phyloP scores from a whole-genome alignment of 1,140 invertebrate species.

The Drosophila miranda region DNA sequence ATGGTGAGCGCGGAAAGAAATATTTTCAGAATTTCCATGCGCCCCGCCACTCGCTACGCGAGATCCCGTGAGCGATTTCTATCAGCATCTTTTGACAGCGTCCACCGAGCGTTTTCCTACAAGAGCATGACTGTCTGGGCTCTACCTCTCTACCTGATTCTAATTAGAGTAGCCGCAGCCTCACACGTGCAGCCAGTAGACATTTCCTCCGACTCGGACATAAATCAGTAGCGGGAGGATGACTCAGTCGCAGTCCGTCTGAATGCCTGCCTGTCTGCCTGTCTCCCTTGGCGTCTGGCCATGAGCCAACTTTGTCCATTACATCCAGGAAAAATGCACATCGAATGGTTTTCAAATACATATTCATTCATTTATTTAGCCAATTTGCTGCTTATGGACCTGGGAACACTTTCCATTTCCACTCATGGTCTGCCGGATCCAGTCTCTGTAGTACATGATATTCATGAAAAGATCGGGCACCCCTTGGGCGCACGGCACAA shows the following conservation, averaged over 20 bases:
- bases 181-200: constrained; percentile 57
- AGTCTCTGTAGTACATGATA: constrained; percentile 78
- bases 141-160: constrained; percentile 52
- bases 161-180: constrained; percentile 52
- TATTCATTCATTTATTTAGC: constrained; percentile 37
- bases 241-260: constrained; percentile 19
- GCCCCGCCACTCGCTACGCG: not conserved
- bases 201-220: constrained; percentile 20
- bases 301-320: too few relatives aligned
- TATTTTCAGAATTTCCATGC: constrained; percentile 72
- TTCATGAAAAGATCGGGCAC: constrained; percentile 84
- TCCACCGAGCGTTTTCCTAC: constrained; percentile 16
- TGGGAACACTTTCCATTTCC: constrained; percentile 51
- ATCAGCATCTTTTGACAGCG: constrained; percentile 36
- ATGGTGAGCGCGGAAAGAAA: constrained; percentile 50
- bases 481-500: constrained; percentile 83
- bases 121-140: constrained; percentile 52
- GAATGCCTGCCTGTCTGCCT: constrained; percentile 4
- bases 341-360: not conserved
- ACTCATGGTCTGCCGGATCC: constrained; percentile 64
- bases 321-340: not conserved
- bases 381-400: constrained; percentile 37
- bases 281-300: not conserved
- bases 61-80: constrained; percentile 49
- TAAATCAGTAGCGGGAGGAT: constrained; percentile 35